Evolutionary conservation across 2,113 vertebrate species (phyloP), one percentile per base, ranked within the genome.

Genomic region (Scytalopus superciliaris): DNA sequence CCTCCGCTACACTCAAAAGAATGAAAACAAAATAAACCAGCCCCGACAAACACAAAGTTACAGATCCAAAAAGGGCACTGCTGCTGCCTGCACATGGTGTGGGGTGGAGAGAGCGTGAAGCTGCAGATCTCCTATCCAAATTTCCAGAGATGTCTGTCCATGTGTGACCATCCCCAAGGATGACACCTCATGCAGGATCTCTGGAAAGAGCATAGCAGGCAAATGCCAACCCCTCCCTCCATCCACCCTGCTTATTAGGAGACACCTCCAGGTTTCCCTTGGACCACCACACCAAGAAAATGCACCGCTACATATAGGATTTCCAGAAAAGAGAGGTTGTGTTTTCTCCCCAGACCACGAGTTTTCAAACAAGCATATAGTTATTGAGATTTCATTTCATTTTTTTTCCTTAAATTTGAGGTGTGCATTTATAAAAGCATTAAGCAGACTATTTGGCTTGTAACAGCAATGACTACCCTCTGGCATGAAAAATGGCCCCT

Each of bases 71-170:
- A 83, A 50, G 27, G 45, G 50, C 53, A 23, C 15, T 0, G 4
- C 27, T 39, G 72, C n/a, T 3, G 0, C 55, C 87, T 9, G 55
- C 11, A 7, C 23, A 8, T 0, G 4, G n/a, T 0, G 0, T 1
- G 5, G 45, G 11, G 28, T 9, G 35, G 45, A 44, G 49, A 75
- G 45, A 2, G 4, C 1, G 0, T 28, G 44, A 17, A 80, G 67
- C 39, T 45, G 39, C 27, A 59, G 52, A 45, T 16, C 0, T 0
- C 19, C 42, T 19, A 2, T 21, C 60, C 81, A 52, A 7, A 21
- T 23, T 10, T 50, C 77, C 80, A 3, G 5, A 72, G 74, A 16
- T 56, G 9, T 14, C 67, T 62, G 4, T 2, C 63, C 1, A 0
- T 4, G 4, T 24, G 47, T 56, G 75, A 56, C 49, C 18, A 7